These are phyloP conservation scores for Furcula furcula DNA, from an alignment of 2,888 invertebrate species.

Conservation along the genomic window DNA sequence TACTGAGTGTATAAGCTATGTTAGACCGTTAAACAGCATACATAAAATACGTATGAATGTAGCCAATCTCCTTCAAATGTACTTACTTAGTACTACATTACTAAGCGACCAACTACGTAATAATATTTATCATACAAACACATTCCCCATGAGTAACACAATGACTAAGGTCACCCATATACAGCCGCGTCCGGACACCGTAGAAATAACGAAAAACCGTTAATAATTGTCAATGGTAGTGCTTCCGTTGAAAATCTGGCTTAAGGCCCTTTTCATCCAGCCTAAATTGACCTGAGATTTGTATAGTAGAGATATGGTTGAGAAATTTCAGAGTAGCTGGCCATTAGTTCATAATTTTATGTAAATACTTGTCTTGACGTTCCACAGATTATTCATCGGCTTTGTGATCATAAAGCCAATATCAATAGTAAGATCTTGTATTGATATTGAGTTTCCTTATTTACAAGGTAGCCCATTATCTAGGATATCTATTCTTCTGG, in stretches of 20 bases:
- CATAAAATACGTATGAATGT: no score
- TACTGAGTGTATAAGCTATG: no score
- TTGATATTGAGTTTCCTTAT: no score
- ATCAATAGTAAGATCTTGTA: no score
- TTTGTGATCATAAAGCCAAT: no score
- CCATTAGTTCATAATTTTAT: background rate
- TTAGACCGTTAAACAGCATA: no score
- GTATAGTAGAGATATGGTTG: background rate
- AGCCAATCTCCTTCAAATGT: no score
- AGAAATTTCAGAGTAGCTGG: background rate
- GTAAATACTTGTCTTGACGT: background rate
- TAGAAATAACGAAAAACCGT: slow-evolving; percentile 26
- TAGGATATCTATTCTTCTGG: no score
- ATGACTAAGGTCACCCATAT: slow-evolving; percentile 9
- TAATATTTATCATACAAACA: background rate
- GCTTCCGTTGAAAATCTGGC: slow-evolving; percentile 23
- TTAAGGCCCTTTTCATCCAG: slow-evolving; percentile 9
- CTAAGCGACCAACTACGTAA: background rate
- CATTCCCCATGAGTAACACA: slow-evolving; percentile 10
- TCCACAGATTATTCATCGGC: background rate
- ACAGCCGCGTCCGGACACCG: slow-evolving; percentile 25
- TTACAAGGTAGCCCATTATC: no score
- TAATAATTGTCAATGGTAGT: slow-evolving; percentile 33
- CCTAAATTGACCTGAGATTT: slow-evolving; percentile 16
- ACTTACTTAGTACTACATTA: no score